Evolutionary conservation across 2,797 vertebrate genomes (phyloP).

Genomic region (Cichlasoma orientale): DNA sequence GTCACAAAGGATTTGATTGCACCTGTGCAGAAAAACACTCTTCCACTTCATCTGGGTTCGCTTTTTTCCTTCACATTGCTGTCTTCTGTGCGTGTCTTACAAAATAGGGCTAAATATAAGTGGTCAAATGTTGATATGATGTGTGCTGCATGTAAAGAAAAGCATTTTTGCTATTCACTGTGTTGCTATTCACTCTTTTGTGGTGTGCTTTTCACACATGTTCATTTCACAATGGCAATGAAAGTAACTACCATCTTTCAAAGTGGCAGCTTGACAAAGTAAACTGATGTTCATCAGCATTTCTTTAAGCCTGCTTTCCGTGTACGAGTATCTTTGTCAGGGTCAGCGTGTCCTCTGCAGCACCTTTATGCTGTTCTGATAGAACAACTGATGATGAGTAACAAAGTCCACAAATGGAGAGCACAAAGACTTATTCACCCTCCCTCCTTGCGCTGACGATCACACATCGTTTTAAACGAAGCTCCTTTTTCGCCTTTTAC

Average conservation of each 20-base stretch:
- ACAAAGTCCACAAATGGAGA: background rate
- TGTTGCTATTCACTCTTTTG: background rate
- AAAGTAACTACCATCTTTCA: background rate
- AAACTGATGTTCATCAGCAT: background rate
- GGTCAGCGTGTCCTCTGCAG: background rate
- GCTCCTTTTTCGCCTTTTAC: background rate
- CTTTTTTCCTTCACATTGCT: background rate
- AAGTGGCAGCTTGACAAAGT: background rate
- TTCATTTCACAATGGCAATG: background rate
- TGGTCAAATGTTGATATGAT: background rate
- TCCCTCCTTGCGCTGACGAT: background rate
- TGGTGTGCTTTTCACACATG: background rate
- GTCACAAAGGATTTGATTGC: background rate
- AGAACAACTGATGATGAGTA: background rate
- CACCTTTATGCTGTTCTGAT: slow-evolving; percentile 1
- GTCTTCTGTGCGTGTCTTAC: background rate
- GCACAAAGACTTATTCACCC: background rate
- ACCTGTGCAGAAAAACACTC: background rate
- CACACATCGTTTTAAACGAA: background rate
- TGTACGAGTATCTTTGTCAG: background rate
- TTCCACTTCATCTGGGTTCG: background rate
- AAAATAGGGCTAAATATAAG: background rate
- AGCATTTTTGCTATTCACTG: background rate
- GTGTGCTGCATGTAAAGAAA: background rate
- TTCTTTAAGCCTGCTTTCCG: background rate